A percentile compares a stretch with the other conserved stretches of the same genome.
Evolutionary conservation across 2,888 invertebrate species (phyloP).

Genomic region (Norana najaformis): DNA sequence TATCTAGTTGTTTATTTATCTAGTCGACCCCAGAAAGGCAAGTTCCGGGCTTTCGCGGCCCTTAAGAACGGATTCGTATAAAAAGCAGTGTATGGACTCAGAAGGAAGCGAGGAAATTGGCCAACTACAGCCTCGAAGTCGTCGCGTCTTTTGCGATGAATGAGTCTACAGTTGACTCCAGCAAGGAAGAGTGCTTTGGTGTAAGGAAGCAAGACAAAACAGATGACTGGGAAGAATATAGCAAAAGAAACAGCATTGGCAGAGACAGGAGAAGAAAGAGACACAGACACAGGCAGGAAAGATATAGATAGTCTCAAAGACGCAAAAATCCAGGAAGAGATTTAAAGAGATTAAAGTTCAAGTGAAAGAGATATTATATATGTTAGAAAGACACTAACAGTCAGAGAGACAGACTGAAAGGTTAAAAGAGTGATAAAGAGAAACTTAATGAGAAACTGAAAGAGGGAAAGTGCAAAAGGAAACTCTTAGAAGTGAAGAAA

Average conservation of each 20-base stretch:
- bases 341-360: too few relatives aligned
- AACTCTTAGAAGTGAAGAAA: neutral
- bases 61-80: neutral
- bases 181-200: neutral
- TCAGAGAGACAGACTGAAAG: too few relatives aligned
- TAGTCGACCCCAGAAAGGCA: neutral
- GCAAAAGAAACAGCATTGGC: neutral
- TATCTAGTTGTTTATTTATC: neutral
- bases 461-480: too few relatives aligned
- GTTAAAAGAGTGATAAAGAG: too few relatives aligned
- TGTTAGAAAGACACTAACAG: too few relatives aligned
- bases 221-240: neutral
- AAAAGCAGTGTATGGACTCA: neutral
- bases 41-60: neutral
- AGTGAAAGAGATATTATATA: too few relatives aligned
- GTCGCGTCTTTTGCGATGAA: neutral
- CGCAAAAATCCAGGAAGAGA: neutral
- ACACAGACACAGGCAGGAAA: neutral
- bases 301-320: neutral
- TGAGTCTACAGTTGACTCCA: neutral
- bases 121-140: neutral
- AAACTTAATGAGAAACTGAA: too few relatives aligned
- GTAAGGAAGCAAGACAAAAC: neutral
- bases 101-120: neutral
- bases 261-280: too few relatives aligned